Conservation (phyloP, 2,113 vertebrate species). For the Takifugu bimaculatus region DNA sequence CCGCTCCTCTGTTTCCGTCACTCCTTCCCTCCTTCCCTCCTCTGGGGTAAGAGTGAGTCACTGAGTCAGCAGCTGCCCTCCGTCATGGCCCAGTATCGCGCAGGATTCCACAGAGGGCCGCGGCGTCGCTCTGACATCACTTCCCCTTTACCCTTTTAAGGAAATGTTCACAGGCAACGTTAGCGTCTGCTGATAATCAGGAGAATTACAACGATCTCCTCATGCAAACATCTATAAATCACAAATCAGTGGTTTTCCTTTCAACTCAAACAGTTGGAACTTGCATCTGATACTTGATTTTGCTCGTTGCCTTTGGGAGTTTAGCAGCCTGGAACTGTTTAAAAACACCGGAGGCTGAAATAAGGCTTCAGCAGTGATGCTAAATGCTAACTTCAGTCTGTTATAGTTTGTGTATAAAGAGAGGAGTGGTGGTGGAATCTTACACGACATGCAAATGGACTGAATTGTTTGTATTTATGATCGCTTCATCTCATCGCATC, state of each 20-base stretch:
- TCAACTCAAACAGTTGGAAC: background rate
- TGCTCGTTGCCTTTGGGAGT: no score
- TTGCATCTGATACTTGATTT: no score
- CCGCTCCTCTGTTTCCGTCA: constrained; percentile 43
- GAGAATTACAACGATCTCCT: background rate
- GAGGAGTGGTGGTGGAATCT: no score
- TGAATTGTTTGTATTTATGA: no score
- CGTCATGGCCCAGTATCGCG: constrained; percentile 62
- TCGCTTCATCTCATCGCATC: no score
- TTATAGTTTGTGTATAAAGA: no score
- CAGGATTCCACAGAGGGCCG: constrained; percentile 56
- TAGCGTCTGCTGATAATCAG: constrained; percentile 3
- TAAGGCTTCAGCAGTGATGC: no score
- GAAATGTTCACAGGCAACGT: constrained; percentile 24
- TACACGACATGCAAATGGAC: no score
- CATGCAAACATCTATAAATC: background rate
- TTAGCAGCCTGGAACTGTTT: no score
- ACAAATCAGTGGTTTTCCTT: background rate
- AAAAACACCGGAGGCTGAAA: no score
- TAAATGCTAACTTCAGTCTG: no score
- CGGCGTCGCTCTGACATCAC: constrained; percentile 55
- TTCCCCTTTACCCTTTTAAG: constrained; percentile 68
- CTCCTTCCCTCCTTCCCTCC: constrained; percentile 45
- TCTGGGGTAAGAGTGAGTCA: constrained; percentile 74
- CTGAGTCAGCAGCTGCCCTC: constrained; percentile 72